phyloP scores from a whole-genome alignment of 2,797 vertebrate species.

The Numenius phaeopus region DNA sequence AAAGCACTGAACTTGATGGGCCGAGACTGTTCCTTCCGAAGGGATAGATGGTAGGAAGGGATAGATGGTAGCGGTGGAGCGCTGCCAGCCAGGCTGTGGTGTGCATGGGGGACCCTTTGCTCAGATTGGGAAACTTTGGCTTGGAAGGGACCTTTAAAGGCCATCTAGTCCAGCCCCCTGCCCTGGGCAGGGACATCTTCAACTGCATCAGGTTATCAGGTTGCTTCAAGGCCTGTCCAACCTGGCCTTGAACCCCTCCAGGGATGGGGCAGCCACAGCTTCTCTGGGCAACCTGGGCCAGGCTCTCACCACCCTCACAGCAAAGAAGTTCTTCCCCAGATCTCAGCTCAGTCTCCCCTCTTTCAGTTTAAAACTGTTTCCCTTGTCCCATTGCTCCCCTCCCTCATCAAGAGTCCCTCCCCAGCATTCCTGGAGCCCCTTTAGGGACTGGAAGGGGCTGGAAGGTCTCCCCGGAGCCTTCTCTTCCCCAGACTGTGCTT shows the following conservation, averaged over 20 bases:
- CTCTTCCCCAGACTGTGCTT: neutral
- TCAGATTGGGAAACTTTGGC: rapidly evolving
- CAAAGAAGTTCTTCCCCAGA: neutral
- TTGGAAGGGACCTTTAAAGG: neutral
- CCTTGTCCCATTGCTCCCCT: neutral
- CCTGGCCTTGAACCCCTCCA: neutral
- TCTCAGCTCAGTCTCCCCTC: neutral
- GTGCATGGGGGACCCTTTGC: neutral
- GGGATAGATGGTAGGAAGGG: neutral
- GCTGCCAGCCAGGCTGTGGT: rapidly evolving
- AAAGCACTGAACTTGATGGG: neutral
- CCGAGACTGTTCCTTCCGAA: neutral
- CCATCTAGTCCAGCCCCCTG: neutral
- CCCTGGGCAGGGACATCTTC: neutral
- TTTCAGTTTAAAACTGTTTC: neutral
- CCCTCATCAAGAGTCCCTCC: neutral
- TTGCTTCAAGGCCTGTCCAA: neutral
- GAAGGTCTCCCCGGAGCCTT: neutral
- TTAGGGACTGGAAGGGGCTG: neutral
- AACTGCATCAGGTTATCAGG: neutral
- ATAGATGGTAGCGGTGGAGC: neutral
- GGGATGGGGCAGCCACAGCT: neutral
- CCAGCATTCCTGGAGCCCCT: neutral
- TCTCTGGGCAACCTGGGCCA: neutral
- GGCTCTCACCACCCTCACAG: neutral